A percentile compares a stretch with the other conserved stretches of the same genome.
These are phyloP conservation scores for Ichneumon xanthorius DNA, from an alignment of 2,888 invertebrate genomes.

Conservation along the genomic window DNA sequence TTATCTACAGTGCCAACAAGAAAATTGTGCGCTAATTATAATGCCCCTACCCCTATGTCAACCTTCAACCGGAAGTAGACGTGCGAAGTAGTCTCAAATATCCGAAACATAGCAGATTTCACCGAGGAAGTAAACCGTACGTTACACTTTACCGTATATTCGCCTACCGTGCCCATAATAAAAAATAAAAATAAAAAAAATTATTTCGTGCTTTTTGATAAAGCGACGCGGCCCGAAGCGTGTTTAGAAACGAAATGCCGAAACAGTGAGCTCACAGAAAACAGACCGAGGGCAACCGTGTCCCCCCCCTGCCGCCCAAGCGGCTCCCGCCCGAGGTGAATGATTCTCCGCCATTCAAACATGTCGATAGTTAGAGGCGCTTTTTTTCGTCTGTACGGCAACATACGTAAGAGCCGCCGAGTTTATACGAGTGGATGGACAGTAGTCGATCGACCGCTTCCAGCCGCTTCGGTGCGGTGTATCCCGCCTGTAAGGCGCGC, in stretches of 20 bases:
- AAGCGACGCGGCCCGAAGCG: neutral
- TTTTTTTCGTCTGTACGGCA: constrained; percentile 18
- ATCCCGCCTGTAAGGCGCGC: constrained; percentile 17
- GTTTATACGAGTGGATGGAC: constrained; percentile 46
- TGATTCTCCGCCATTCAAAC: constrained; percentile 64
- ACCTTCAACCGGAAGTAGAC: neutral
- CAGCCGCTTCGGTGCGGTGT: constrained; percentile 40
- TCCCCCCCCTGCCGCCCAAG: neutral
- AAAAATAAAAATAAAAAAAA: neutral
- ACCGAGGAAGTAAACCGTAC: neutral
- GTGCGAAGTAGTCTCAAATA: neutral
- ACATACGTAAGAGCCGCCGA: constrained; percentile 36
- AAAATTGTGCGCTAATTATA: too few relatives aligned
- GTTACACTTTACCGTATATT: neutral
- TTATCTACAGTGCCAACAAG: too few relatives aligned
- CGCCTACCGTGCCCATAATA: neutral
- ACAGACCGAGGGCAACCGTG: neutral
- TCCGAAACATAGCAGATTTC: too few relatives aligned
- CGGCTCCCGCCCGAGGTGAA: constrained; percentile 45
- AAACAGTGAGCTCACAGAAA: constrained; percentile 20
- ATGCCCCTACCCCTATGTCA: neutral
- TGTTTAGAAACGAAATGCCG: constrained; percentile 8
- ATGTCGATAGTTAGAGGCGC: constrained; percentile 50
- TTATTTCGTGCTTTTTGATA: neutral
- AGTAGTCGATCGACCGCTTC: constrained; percentile 61